Percentiles rank a stretch among this genome's conserved stretches.
Evolutionary conservation across 2,888 invertebrate species (phyloP).

Genomic region (Mongoloraphidia duomilia): DNA sequence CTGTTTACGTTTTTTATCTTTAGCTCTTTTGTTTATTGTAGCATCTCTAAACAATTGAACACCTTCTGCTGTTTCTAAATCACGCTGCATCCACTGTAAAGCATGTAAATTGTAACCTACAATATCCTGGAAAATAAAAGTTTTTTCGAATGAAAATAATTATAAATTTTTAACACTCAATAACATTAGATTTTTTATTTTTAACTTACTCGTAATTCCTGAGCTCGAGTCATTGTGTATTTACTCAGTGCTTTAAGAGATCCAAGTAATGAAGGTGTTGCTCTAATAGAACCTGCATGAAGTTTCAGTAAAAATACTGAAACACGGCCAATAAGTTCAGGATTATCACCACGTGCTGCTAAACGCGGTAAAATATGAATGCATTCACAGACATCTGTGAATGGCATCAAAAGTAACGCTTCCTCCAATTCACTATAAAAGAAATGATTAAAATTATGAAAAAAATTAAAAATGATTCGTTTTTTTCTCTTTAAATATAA

Average conservation of each 20-base stretch:
- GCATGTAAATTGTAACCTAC: slow-evolving; percentile 78
- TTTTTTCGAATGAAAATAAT: background rate
- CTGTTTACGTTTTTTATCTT: slow-evolving; percentile 44
- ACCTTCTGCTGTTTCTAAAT: slow-evolving; percentile 59
- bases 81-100: slow-evolving; percentile 57
- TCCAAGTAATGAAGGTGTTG: slow-evolving; percentile 51
- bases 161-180: background rate
- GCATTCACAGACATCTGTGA: slow-evolving; percentile 64
- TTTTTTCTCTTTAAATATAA: background rate
- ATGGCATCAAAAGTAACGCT: slow-evolving; percentile 71
- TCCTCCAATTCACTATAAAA: slow-evolving; percentile 77
- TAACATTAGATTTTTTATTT: background rate
- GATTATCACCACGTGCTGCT: slow-evolving; percentile 50
- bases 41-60: slow-evolving; percentile 69
- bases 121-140: slow-evolving; percentile 45
- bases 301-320: slow-evolving; percentile 61
- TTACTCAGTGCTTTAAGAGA: slow-evolving; percentile 48
- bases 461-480: background rate
- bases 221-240: slow-evolving; percentile 39
- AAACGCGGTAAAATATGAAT: slow-evolving; percentile 55
- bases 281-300: slow-evolving; percentile 65
- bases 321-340: slow-evolving; percentile 64
- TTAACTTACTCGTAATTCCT: slow-evolving; percentile 43
- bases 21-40: slow-evolving; percentile 43
- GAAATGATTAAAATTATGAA: slow-evolving; percentile 6